Base-by-base conservation (phyloP, 2,113 vertebrate genomes). In the Acrocephalus arundinaceus region DNA sequence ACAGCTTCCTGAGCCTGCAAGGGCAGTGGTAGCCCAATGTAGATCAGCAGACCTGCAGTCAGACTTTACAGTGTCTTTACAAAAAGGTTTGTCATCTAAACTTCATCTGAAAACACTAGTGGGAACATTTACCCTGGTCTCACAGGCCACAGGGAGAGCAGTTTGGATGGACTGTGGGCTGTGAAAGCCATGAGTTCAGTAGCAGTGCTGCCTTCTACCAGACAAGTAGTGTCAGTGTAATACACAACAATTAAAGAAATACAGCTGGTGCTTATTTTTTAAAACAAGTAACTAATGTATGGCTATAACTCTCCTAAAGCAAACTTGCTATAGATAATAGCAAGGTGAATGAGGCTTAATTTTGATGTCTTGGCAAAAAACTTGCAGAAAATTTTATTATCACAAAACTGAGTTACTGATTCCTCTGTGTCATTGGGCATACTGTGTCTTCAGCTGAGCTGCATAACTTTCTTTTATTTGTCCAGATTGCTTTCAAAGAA, bases 311-410 rank as follows among this genome's bases (percentile, higher is more conserved):
- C 25, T 14, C 21, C 30, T 63, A 57, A 82, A 94, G 31, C 39
- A 65, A 81, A 57, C 28, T 72, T 72, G 7, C 48, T 72, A 4
- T 41, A 59, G 10, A 28, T 37, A 48, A 23, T 28, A 82, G 13
- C 48, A 68, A 84, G 16, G 15, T 43, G 24, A 76, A 27, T 62
- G 45, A 79, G 15, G 24, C 79, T 85, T 76, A 39, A 58, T 91
- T 91, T 54, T 85, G 19, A 57, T 65, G 31, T 68, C 27, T 57
- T 82, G 41, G 19, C 54, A 48, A 89, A 89, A 89, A 87, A 65
- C 27, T 21, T 31, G 58, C 46, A 57, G 54, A 65, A 94, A 76
- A 57, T 25, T 11, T 59, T n/a, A 48, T 62, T 62, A 33, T 39
- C 49, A 61, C 46, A 23, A 78, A 92, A 78, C 3, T 35, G 52